Conservation (phyloP, 1,140 invertebrate genomes). For the Nasonia giraulti region DNA sequence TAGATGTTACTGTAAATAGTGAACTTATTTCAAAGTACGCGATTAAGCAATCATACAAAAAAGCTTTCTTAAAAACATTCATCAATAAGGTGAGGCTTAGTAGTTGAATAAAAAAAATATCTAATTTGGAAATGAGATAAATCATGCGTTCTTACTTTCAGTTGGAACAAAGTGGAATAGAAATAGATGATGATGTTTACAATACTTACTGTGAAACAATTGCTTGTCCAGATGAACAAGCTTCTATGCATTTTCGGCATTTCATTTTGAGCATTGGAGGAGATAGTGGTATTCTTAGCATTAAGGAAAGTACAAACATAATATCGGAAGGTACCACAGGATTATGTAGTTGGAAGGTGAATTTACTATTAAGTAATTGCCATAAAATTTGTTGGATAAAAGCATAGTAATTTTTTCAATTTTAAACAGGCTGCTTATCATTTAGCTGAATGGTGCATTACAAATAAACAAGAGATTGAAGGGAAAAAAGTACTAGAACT, state of each 20-base stretch:
- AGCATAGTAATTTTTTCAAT: slow-evolving; percentile 26
- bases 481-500: slow-evolving; percentile 75
- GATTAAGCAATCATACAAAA: slow-evolving; percentile 72
- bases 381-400: slow-evolving; percentile 27
- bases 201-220: slow-evolving; percentile 68
- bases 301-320: slow-evolving; percentile 75
- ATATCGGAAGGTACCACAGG: slow-evolving; percentile 78
- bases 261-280: slow-evolving; percentile 65
- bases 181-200: slow-evolving; percentile 72
- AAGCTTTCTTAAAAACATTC: slow-evolving; percentile 72
- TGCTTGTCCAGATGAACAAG: slow-evolving; percentile 55
- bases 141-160: slow-evolving; percentile 42
- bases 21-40: slow-evolving; percentile 68
- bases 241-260: slow-evolving; percentile 71
- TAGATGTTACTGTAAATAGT: slow-evolving; percentile 70
- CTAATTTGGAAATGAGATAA: neutral
- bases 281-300: slow-evolving; percentile 63
- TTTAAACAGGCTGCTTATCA: slow-evolving; percentile 69
- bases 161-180: slow-evolving; percentile 66
- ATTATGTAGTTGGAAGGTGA: slow-evolving; percentile 76
- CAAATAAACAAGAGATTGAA: slow-evolving; percentile 66
- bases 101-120: slow-evolving; percentile 19
- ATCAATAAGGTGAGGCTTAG: slow-evolving; percentile 63
- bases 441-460: slow-evolving; percentile 75
- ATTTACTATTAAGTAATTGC: neutral